Conservation (phyloP, 2,797 vertebrate species). For the Chelidonichthys spinosus region DNA sequence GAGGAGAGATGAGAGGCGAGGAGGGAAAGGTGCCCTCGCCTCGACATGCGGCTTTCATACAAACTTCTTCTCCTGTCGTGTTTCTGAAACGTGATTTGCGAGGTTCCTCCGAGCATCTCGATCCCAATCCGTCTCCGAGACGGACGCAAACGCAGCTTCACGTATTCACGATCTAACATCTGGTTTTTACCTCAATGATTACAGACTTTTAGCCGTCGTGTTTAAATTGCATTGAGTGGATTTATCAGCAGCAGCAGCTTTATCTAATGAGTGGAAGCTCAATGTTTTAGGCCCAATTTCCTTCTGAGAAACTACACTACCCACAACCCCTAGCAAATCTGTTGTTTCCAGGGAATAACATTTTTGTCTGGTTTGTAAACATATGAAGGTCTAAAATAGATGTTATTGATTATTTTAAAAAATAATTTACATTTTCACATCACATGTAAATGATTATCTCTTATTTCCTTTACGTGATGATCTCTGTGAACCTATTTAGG, state of each 20-base stretch:
- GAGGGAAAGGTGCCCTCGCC: conserved; percentile 28
- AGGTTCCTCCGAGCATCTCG: conserved; percentile 42
- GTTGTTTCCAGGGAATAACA: neutral
- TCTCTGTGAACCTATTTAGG: no score
- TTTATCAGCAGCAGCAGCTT: conserved; percentile 4
- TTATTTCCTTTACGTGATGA: no score
- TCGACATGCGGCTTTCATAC: conserved; percentile 61
- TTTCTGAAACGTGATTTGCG: conserved; percentile 67
- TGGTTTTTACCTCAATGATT: conserved; percentile 39
- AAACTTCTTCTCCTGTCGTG: conserved; percentile 46
- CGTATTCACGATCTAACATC: conserved; percentile 29
- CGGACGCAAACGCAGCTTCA: conserved; percentile 18
- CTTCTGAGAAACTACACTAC: neutral
- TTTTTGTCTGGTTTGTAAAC: neutral
- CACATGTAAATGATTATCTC: no score
- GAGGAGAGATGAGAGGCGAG: conserved; percentile 45
- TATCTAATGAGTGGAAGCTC: neutral
- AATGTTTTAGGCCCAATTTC: neutral
- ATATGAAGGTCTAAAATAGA: neutral
- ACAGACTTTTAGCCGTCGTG: conserved; percentile 9
- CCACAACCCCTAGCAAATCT: neutral
- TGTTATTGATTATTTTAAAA: no score
- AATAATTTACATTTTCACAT: no score
- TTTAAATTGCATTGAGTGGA: conserved; percentile 19
- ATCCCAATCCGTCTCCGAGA: conserved; percentile 52